These are phyloP conservation scores for Anastrepha obliqua DNA, from an alignment of 1,140 invertebrate genomes.

Conservation along the genomic window DNA sequence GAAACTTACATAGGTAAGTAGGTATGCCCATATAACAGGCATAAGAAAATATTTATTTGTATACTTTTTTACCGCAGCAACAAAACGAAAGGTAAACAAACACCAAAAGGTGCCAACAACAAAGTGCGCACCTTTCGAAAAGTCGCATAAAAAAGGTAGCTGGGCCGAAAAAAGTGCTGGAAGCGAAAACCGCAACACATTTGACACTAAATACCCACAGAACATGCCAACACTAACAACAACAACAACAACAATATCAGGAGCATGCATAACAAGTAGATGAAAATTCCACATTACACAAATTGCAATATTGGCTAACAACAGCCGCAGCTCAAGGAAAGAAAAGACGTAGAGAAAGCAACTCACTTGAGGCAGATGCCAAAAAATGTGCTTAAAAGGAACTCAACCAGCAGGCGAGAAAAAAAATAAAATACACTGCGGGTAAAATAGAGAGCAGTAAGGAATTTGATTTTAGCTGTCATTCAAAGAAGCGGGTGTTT, in stretches of 20 bases:
- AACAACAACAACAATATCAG: not conserved
- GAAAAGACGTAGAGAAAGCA: not conserved
- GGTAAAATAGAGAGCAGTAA: not conserved
- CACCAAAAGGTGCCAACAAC: constrained; percentile 41
- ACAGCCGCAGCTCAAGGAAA: not conserved
- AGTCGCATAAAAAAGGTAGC: constrained; percentile 40
- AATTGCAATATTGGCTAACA: constrained; percentile 43
- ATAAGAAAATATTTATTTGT: constrained; percentile 14
- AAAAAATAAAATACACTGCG: not conserved
- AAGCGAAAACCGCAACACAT: constrained; percentile 15
- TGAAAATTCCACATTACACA: not conserved
- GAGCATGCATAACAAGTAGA: constrained; percentile 5
- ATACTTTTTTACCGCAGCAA: not conserved
- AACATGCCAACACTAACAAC: not conserved
- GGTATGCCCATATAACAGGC: not conserved
- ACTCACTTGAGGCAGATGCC: constrained; percentile 29
- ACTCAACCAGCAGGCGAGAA: not conserved
- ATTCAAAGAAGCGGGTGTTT: not conserved
- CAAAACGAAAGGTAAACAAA: constrained; percentile 47
- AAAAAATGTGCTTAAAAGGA: constrained; percentile 6
- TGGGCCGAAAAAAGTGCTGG: not conserved
- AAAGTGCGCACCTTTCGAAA: constrained; percentile 40
- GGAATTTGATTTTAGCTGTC: not conserved
- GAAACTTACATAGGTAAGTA: not conserved
- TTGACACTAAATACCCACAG: constrained; percentile 45